Conservation (phyloP, 1,140 invertebrate species). For the Zaprionus camerounensis region DNA sequence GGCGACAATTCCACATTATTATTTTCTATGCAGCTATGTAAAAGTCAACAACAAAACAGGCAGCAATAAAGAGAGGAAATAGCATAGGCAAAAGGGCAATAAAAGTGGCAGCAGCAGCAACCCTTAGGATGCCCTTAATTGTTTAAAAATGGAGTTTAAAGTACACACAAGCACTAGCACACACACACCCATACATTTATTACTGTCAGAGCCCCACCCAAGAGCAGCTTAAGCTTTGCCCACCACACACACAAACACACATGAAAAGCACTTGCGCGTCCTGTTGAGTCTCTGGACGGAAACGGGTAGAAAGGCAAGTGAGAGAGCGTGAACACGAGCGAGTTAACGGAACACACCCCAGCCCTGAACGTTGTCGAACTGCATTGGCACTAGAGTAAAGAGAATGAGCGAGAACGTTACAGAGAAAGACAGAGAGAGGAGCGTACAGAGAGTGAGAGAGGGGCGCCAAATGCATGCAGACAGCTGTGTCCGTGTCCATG, state of each 20-base stretch:
- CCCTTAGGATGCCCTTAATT: constrained; percentile 62
- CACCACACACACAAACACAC: constrained; percentile 19
- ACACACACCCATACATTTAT: not conserved
- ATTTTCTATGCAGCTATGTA: constrained; percentile 18
- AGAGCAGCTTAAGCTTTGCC: constrained; percentile 39
- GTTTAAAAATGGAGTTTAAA: constrained; percentile 69
- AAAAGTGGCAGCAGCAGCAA: constrained; percentile 31
- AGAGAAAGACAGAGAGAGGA: constrained; percentile 1
- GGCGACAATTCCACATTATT: constrained; percentile 30
- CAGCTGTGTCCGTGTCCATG: constrained; percentile 33
- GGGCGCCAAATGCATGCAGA: constrained; percentile 44
- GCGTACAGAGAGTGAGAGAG: constrained; percentile 3
- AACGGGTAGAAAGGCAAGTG: constrained; percentile 55
- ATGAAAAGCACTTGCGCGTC: constrained; percentile 61
- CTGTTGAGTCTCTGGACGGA: constrained; percentile 57
- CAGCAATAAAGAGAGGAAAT: constrained; percentile 37
- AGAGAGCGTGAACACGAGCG: constrained; percentile 46
- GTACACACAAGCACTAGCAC: constrained; percentile 19
- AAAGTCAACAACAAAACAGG: constrained; percentile 49
- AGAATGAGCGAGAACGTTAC: constrained; percentile 6
- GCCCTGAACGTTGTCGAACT: constrained; percentile 34
- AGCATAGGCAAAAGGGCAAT: constrained; percentile 35
- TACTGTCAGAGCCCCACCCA: constrained; percentile 43
- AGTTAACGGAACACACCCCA: constrained; percentile 65
- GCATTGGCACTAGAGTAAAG: constrained; percentile 34